phyloP scores from a whole-genome alignment of 2,888 invertebrate species.

The Diarsia rubi region DNA sequence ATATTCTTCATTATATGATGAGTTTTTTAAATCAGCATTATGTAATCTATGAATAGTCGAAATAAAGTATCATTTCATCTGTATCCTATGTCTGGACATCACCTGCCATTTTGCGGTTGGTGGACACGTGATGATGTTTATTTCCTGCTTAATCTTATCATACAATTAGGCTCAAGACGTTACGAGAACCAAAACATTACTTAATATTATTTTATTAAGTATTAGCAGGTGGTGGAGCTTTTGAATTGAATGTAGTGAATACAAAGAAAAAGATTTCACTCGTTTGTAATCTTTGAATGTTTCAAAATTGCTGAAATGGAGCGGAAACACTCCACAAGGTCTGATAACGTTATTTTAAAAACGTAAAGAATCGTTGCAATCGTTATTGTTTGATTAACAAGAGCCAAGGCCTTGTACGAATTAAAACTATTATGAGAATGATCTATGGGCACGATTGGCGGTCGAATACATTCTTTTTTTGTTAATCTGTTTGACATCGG shows the following conservation, averaged over 20 bases:
- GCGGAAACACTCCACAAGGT: conserved; percentile 80
- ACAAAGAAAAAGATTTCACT: conserved; percentile 70
- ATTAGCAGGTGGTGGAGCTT: not conserved
- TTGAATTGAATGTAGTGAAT: not conserved
- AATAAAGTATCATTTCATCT: too few relatives aligned
- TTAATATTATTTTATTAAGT: not conserved
- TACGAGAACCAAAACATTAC: not conserved
- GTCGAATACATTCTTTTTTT: conserved; percentile 9
- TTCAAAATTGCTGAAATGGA: conserved; percentile 79
- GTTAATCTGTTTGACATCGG: not conserved
- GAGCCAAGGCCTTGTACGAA: conserved; percentile 71
- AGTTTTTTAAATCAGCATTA: not conserved
- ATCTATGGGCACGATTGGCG: conserved; percentile 30
- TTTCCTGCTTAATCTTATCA: not conserved
- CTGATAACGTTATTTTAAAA: conserved; percentile 61
- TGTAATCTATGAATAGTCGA: not conserved
- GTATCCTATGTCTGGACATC: not conserved
- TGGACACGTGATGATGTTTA: not conserved
- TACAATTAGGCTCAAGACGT: not conserved
- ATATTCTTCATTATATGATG: conserved; percentile 48
- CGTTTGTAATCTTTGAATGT: conserved; percentile 67
- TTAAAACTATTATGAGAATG: conserved; percentile 69
- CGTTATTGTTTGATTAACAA: conserved; percentile 55
- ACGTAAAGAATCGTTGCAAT: conserved; percentile 60
- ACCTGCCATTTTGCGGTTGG: not conserved